phyloP scores from a whole-genome alignment of 2,888 invertebrate species.

The Papilio elwesi region DNA sequence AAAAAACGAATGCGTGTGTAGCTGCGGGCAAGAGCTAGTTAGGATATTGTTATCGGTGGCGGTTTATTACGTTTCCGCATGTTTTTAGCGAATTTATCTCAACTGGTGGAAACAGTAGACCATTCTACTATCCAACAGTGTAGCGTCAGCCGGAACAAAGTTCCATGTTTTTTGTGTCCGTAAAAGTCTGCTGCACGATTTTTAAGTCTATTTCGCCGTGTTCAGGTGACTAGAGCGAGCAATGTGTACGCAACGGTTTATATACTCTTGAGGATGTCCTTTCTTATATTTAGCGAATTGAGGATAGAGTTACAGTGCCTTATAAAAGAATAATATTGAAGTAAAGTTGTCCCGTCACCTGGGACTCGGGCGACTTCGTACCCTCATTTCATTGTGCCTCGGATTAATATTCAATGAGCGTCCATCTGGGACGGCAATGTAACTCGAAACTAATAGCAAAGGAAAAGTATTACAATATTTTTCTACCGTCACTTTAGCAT shows the following conservation, averaged over 20 bases:
- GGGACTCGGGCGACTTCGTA: constrained; percentile 35
- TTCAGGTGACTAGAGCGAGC: background rate
- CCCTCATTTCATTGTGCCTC: constrained; percentile 34
- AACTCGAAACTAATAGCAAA: constrained; percentile 20
- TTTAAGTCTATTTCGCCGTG: too few species aligned
- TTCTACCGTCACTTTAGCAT: background rate
- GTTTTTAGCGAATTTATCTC: too few species aligned
- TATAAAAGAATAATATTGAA: constrained; percentile 17
- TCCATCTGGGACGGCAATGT: constrained; percentile 26
- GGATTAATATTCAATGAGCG: constrained; percentile 39
- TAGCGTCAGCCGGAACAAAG: too few species aligned
- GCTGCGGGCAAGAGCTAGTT: too few species aligned
- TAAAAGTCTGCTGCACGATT: too few species aligned
- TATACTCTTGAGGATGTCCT: too few species aligned
- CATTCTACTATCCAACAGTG: too few species aligned
- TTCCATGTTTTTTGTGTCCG: too few species aligned
- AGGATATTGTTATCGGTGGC: too few species aligned
- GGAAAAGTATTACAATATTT: constrained; percentile 12
- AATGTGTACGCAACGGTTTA: background rate
- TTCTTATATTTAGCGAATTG: background rate
- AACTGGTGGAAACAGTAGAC: too few species aligned
- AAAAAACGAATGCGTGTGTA: too few species aligned
- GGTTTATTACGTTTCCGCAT: too few species aligned
- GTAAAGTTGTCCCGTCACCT: constrained; percentile 37
- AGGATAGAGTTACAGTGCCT: constrained; percentile 10